A percentile compares a stretch with the other conserved stretches of the same genome.
phyloP scores from a whole-genome alignment of 2,888 invertebrate genomes.

The Podotricha telesiphe region DNA sequence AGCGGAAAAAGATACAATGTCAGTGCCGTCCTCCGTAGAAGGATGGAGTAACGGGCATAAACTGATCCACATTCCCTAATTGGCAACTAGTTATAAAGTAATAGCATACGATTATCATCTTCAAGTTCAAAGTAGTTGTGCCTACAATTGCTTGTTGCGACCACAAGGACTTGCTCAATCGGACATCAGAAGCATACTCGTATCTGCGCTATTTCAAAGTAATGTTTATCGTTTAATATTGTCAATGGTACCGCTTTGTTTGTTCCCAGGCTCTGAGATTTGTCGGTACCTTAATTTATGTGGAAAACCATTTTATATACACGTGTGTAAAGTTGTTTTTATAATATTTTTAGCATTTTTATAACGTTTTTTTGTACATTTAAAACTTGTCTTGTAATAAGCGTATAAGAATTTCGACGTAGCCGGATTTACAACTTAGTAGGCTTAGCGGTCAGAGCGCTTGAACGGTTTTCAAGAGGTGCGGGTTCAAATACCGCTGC shows the following conservation, averaged over 20 bases:
- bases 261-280: slow-evolving; percentile 15
- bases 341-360: no score
- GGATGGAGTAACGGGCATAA: slow-evolving; percentile 45
- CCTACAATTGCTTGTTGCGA: slow-evolving; percentile 32
- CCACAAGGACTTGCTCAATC: slow-evolving; percentile 28
- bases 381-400: no score
- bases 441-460: no score
- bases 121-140: slow-evolving; percentile 40
- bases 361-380: no score
- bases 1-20: slow-evolving; percentile 47
- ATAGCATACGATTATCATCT: slow-evolving; percentile 40
- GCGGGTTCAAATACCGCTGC: no score
- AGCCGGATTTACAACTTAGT: no score
- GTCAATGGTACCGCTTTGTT: slow-evolving; percentile 26
- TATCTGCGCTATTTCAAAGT: slow-evolving; percentile 34
- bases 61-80: slow-evolving; percentile 46
- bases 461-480: no score
- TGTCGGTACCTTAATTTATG: not conserved
- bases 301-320: not conserved
- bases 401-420: no score
- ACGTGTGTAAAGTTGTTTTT: not conserved
- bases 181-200: slow-evolving; percentile 32
- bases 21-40: slow-evolving; percentile 45
- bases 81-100: slow-evolving; percentile 45
- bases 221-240: slow-evolving; percentile 35